Conservation (phyloP, 2,888 invertebrate genomes). For the Tetropium fuscum region DNA sequence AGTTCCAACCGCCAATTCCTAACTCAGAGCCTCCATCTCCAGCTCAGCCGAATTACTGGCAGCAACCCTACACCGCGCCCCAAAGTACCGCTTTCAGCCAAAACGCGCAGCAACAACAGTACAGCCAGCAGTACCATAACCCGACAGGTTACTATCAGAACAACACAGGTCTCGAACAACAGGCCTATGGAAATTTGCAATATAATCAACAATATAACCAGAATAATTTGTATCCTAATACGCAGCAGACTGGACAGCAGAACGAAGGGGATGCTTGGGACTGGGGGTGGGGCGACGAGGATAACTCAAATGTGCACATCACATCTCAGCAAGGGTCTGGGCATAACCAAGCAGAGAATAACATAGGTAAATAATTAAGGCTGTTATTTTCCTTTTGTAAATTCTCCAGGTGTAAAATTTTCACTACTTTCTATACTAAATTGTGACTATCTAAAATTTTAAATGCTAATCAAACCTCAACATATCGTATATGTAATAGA, state of each 20-base stretch:
- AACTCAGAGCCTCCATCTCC: conserved; percentile 48
- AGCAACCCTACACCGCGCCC: conserved; percentile 37
- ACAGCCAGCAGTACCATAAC: conserved; percentile 30
- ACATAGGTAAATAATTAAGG: conserved; percentile 32
- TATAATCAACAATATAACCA: conserved; percentile 52
- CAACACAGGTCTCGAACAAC: conserved; percentile 36
- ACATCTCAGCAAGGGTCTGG: conserved; percentile 49
- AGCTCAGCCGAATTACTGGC: conserved; percentile 51
- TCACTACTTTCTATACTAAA: too few relatives aligned
- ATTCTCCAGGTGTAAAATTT: too few relatives aligned
- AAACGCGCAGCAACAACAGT: conserved; percentile 32
- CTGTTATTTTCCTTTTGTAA: too few relatives aligned
- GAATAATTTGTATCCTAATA: conserved; percentile 40
- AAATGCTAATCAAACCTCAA: too few relatives aligned
- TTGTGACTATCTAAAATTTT: too few relatives aligned
- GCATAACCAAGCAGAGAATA: conserved; percentile 30
- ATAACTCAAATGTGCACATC: conserved; percentile 60
- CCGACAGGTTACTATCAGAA: conserved; percentile 32
- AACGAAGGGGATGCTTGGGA: conserved; percentile 66
- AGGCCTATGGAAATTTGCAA: conserved; percentile 50
- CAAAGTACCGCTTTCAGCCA: conserved; percentile 39
- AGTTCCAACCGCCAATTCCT: conserved; percentile 50
- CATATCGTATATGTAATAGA: too few relatives aligned
- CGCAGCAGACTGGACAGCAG: conserved; percentile 58
- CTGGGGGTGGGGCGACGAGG: conserved; percentile 74